phyloP scores from a whole-genome alignment of 2,113 vertebrate species.

The Cheilinus undulatus region DNA sequence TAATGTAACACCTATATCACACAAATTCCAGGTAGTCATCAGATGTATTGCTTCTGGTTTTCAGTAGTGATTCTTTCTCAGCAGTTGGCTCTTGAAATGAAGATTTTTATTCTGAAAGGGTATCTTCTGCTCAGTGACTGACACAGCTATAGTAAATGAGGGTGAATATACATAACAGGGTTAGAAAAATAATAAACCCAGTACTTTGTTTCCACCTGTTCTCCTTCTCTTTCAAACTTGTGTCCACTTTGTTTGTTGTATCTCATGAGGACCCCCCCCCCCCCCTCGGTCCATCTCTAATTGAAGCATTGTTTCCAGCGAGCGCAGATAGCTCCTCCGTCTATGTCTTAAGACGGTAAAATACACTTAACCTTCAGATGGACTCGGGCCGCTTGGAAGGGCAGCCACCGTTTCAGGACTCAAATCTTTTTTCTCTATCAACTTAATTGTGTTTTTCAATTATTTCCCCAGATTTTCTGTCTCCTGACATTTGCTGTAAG shows the following conservation, averaged over 20 bases:
- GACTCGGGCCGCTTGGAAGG: constrained; percentile 59
- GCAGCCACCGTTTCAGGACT: constrained; percentile 58
- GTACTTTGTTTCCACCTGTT: background rate
- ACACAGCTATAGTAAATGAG: too few relatives aligned
- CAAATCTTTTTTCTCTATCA: constrained; percentile 74
- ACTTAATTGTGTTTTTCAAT: constrained; percentile 80
- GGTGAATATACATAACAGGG: too few relatives aligned
- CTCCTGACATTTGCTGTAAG: constrained; percentile 74
- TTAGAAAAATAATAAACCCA: background rate
- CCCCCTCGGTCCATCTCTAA: constrained; percentile 16
- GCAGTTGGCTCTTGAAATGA: too few relatives aligned
- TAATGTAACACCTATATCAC: too few relatives aligned
- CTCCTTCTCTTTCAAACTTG: constrained; percentile 1
- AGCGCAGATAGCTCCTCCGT: constrained; percentile 64
- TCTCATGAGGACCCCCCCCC: constrained; percentile 5
- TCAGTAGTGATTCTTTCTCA: too few relatives aligned
- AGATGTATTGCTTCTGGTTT: too few relatives aligned
- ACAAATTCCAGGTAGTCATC: too few relatives aligned
- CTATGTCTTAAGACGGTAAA: constrained; percentile 72
- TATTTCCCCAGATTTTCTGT: constrained; percentile 72
- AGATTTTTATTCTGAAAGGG: too few relatives aligned
- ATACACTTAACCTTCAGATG: constrained; percentile 80
- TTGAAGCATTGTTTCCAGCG: constrained; percentile 43
- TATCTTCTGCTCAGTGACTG: too few relatives aligned
- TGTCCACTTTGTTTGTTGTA: constrained; percentile 33